Evolutionary conservation across 2,113 vertebrate species (phyloP), one percentile per base, ranked within the genome.

Genomic region (Xyliphius kryptos): DNA sequence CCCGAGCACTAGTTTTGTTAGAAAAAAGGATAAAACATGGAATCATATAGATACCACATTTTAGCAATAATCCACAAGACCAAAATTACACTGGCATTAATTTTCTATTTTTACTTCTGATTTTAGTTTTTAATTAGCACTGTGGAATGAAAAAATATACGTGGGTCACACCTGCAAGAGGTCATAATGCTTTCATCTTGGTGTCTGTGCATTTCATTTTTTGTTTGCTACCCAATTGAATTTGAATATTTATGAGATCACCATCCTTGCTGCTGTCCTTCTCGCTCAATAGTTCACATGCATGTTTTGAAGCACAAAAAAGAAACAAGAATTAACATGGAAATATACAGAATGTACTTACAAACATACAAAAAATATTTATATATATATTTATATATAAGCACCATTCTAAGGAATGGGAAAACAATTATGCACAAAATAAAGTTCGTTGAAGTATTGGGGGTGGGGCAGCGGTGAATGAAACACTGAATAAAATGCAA

Each of bases 321-420:
- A 81, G 76, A 82, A 81, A 85, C 12, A 53, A 52, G 20, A 53
- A 78, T 79, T 67, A 76, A 82, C 26, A 6, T 6, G 4, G 91
- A 89, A 86, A 92, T 88, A 90, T 85, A 96, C 89, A 89, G 88
- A 85, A 95, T 86, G 89, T 92, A 94, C 91, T 94, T 92, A 96
- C 91, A 92, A 90, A 92, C 89, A 88, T 78, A 91, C 87, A 90
- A 83, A 91, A 90, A 85, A 80, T 84, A 87, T 86, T 80, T 86
- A 83, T 88, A 82, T 86, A 79, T 82, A 86, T 86, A 74, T 82
- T 84, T 86, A 86, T 88, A 91, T 85, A 89, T 81, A 92, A 92
- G 91, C 87, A 90, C 92, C 93, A 91, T 83, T 92, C 86, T 74
- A 82, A 79, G 81, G 82, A 80, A 86, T 16, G 79, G 80, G 63